These are phyloP conservation scores for Ranitomeya imitator DNA, from an alignment of 2,113 vertebrate species.

Conservation along the genomic window DNA sequence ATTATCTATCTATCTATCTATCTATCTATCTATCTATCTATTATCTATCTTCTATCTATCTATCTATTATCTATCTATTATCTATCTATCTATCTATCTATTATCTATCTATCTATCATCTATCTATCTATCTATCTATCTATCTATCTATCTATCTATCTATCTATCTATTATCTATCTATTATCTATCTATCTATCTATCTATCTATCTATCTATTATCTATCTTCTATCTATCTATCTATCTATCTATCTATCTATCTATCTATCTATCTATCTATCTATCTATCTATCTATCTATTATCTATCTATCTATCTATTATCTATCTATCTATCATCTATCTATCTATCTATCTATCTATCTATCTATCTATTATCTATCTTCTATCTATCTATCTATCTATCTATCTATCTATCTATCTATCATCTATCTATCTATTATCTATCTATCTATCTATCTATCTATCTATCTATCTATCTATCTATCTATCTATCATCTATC, in stretches of 20 bases:
- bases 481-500: no score
- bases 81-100: neutral
- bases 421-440: no score
- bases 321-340: no score
- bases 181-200: slow-evolving; percentile 9
- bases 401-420: no score
- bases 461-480: no score
- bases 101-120: neutral
- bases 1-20: no score
- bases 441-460: no score
- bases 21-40: no score
- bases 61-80: neutral
- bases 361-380: no score
- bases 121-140: neutral
- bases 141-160: slow-evolving; percentile 10
- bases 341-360: no score
- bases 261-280: slow-evolving; percentile 10
- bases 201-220: neutral
- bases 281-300: neutral
- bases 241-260: neutral
- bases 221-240: neutral
- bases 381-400: no score
- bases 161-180: neutral
- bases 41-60: neutral
- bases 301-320: neutral